Percentiles rank a stretch among this genome's conserved stretches.
Evolutionary conservation across 2,797 vertebrate genomes (phyloP).

Genomic region (Oophaga sylvatica): DNA sequence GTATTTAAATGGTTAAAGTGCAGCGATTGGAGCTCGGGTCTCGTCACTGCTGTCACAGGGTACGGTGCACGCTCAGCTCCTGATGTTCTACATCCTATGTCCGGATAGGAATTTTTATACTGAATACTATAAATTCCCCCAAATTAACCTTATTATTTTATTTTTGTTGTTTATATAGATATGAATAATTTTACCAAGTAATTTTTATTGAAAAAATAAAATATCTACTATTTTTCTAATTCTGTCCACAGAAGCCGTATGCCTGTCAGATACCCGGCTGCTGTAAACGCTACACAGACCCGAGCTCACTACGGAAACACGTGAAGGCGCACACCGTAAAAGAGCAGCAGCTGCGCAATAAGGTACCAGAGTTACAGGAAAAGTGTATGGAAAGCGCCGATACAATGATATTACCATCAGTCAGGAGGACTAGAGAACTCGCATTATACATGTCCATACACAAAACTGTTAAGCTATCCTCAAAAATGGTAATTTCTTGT

Average conservation of each 20-base stretch:
- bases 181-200: not conserved
- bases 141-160: too few species aligned
- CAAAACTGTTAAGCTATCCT: too few species aligned
- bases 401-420: not conserved
- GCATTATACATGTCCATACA: too few species aligned
- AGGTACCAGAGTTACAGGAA: conserved; percentile 80
- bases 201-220: not conserved
- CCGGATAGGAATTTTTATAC: too few species aligned
- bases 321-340: conserved; percentile 97
- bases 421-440: not conserved
- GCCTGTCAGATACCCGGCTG: conserved; percentile 98
- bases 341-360: conserved; percentile 95
- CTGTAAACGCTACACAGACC: conserved; percentile 97
- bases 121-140: too few species aligned
- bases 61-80: too few species aligned
- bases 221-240: not conserved
- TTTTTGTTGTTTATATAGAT: not conserved
- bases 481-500: too few species aligned
- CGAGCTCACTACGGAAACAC: conserved; percentile 97
- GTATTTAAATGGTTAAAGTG: too few species aligned
- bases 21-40: too few species aligned
- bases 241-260: conserved; percentile 88
- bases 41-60: too few species aligned
- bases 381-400: too few species aligned
- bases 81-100: too few species aligned